Evolutionary conservation across 2,113 vertebrate genomes (phyloP).

Genomic region (Micromys minutus): DNA sequence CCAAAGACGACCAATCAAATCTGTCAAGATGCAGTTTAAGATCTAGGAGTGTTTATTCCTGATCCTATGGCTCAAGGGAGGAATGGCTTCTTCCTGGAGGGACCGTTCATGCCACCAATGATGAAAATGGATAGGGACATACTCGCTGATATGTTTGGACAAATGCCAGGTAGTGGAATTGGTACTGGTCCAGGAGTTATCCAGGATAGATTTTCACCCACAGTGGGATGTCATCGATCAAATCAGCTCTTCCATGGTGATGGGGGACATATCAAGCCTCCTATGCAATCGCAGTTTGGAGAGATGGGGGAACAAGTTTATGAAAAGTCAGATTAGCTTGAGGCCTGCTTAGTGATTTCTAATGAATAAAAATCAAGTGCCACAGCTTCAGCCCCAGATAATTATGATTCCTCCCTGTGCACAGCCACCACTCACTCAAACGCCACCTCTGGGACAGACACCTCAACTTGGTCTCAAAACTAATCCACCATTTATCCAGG

Average conservation of each 20-base stretch:
- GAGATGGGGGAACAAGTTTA: slow-evolving; percentile 96
- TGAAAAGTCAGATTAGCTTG: slow-evolving; percentile 99
- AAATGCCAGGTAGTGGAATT: slow-evolving; percentile 99
- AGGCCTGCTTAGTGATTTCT: slow-evolving; percentile 98
- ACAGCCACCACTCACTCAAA: slow-evolving; percentile 97
- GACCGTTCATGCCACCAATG: slow-evolving; percentile 97
- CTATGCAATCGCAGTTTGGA: slow-evolving; percentile 94
- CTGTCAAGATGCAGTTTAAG: slow-evolving; percentile 99
- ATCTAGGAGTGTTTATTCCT: slow-evolving; percentile 99
- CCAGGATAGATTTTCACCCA: slow-evolving; percentile 99
- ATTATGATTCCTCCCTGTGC: slow-evolving; percentile 98
- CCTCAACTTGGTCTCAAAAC: slow-evolving; percentile 99
- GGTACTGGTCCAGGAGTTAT: slow-evolving; percentile 99
- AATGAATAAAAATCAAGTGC: slow-evolving; percentile 98
- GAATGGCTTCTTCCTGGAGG: slow-evolving; percentile 98
- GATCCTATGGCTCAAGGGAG: slow-evolving; percentile 96
- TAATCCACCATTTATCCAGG: slow-evolving; percentile 98
- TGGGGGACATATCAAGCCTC: slow-evolving; percentile 93
- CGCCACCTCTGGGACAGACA: slow-evolving; percentile 98
- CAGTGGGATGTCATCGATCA: slow-evolving; percentile 98
- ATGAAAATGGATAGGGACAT: slow-evolving; percentile 99
- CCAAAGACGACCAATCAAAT: slow-evolving; percentile 99
- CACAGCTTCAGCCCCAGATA: slow-evolving; percentile 99
- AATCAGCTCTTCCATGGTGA: slow-evolving; percentile 98
- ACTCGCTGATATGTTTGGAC: slow-evolving; percentile 99